Percentiles rank a stretch among this genome's conserved stretches.
Evolutionary conservation across 1,140 invertebrate species (phyloP).

Genomic region (Drosophila quadrilineata): DNA sequence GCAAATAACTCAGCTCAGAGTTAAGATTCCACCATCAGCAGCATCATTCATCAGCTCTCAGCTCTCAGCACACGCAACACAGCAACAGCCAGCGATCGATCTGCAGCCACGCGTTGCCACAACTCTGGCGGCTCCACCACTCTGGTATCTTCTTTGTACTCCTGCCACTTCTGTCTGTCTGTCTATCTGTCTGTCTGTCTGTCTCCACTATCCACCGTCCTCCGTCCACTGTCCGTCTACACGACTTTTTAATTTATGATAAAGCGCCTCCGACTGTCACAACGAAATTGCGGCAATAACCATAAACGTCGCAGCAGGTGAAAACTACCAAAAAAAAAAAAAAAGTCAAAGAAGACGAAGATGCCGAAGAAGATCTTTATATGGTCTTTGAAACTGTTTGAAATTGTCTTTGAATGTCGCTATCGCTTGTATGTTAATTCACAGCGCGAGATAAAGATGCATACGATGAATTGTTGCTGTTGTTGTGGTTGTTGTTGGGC

Average conservation of each 20-base stretch:
- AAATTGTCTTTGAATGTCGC: conserved; percentile 36
- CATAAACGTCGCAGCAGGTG: conserved; percentile 77
- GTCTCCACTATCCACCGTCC: not conserved
- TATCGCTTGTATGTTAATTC: conserved; percentile 52
- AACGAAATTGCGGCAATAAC: conserved; percentile 78
- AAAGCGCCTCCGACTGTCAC: conserved; percentile 79
- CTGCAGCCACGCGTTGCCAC: no score
- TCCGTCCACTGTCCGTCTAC: conserved; percentile 34
- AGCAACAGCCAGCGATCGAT: not conserved
- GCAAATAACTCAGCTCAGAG: conserved; percentile 68
- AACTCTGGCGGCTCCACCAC: no score
- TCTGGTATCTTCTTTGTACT: no score
- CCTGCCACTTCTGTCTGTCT: not conserved
- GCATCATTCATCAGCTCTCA: conserved; percentile 63
- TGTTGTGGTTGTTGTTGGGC: not conserved
- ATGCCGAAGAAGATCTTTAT: conserved; percentile 8
- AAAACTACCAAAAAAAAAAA: conserved; percentile 71
- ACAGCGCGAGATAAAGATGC: conserved; percentile 45
- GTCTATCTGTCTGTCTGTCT: not conserved
- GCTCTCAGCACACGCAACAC: conserved; percentile 30
- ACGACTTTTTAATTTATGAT: conserved; percentile 80
- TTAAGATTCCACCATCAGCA: conserved; percentile 24
- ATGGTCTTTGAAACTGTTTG: conserved; percentile 9
- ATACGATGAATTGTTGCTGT: no score
- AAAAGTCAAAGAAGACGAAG: conserved; percentile 23